Evolutionary conservation across 2,113 vertebrate species (phyloP), one percentile per base, ranked within the genome.

Genomic region (Eulacestoma nigropectus): DNA sequence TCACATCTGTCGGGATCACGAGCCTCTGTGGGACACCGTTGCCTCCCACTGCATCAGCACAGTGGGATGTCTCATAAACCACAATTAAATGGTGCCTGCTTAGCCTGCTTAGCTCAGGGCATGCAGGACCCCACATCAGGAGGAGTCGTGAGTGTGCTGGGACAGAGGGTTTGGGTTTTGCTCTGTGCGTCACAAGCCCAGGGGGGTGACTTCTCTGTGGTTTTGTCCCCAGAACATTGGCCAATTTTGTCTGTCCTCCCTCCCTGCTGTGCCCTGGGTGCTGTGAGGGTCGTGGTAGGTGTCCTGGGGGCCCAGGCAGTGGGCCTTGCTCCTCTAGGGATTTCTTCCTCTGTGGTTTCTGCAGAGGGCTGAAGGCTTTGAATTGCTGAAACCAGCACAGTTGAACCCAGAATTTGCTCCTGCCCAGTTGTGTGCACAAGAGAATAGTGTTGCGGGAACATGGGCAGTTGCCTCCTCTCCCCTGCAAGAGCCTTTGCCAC

Each of bases 51-150:
- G 67, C 30, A 11, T 26, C 72, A 60, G 80, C 63, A 30, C 47
- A n/a, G 30, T 16, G 60, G 35, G 53, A 29, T 0, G 4, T 53
- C 52, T 79, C 2, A 7, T 7, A 72, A 80, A 27, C 44, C 26
- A 20, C 3, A 23, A 32, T 62, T 65, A 19, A 56, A 62, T 21
- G 55, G n/a, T 78, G 19, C 46, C 35, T 47, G 67, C 56, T 30
- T 30, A 70, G 77, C 63, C 62, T 62, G 41, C 68, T 83, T n/a
- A 21, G 56, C 47, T 63, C 10, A 1, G 8, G 4, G 22, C 7
- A 3, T 7, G 2, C 23, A 56, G 77, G 81, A 87, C 53, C 44
- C 37, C 69, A 30, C 0, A 0, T 30, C 0, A 0, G 46, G 82
- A 62, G 42, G 55, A 81, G 49, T 4, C 2, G 0, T 64, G 72